These are phyloP conservation scores for Drosophila tani DNA, from an alignment of 1,140 invertebrate genomes.

Conservation along the genomic window DNA sequence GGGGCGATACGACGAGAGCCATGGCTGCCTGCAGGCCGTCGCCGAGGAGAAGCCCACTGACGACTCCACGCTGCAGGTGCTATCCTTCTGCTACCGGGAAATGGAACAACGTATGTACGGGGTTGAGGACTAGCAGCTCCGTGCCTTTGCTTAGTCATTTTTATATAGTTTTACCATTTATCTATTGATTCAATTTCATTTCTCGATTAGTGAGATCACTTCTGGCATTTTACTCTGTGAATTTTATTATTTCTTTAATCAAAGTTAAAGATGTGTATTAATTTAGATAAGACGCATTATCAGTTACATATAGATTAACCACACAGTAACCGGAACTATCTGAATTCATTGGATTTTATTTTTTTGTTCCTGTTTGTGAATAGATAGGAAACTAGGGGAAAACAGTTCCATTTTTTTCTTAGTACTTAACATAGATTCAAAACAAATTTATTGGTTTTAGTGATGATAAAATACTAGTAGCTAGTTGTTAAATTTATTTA, in stretches of 20 bases:
- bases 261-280: neutral
- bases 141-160: neutral
- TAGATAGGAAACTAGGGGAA: neutral
- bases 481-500: too few relatives aligned
- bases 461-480: too few relatives aligned
- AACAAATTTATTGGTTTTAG: neutral
- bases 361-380: neutral
- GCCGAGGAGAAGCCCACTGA: constrained; percentile 93
- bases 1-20: constrained; percentile 92
- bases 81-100: constrained; percentile 97
- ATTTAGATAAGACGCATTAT: neutral
- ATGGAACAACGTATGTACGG: constrained; percentile 92
- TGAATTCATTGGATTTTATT: neutral
- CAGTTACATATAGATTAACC: neutral
- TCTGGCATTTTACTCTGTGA: neutral
- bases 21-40: constrained; percentile 91
- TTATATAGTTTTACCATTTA: neutral
- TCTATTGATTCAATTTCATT: neutral
- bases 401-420: neutral
- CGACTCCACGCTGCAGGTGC: constrained; percentile 97
- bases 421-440: neutral
- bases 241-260: neutral
- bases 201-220: neutral
- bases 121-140: neutral
- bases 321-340: neutral